These are phyloP conservation scores for Philantomba maxwellii DNA, from an alignment of 2,113 vertebrate species.

Conservation along the genomic window DNA sequence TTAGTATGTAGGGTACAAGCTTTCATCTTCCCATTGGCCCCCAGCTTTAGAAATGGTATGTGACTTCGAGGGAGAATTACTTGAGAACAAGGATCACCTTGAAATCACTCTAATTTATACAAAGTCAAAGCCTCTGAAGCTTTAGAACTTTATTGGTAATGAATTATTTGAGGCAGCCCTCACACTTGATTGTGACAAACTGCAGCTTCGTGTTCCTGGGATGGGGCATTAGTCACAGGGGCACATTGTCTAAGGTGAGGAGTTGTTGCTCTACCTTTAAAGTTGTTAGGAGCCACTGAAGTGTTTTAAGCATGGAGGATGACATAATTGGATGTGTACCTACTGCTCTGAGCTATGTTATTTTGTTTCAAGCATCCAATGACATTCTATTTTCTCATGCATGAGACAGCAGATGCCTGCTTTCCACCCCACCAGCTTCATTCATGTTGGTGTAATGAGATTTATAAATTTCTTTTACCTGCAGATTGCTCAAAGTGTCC, in stretches of 20 bases:
- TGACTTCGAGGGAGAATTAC: neutral
- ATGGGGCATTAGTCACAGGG: conserved; percentile 24
- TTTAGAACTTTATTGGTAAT: neutral
- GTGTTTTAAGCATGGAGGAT: neutral
- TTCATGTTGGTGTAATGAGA: neutral
- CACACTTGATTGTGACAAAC: conserved; percentile 12
- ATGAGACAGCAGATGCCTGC: neutral
- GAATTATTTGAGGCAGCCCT: conserved; percentile 18
- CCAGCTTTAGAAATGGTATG: neutral
- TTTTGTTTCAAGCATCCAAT: neutral
- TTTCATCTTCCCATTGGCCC: no score
- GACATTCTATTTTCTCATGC: neutral
- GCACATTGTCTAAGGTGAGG: neutral
- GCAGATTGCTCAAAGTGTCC: neutral
- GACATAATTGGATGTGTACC: neutral
- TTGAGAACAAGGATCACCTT: conserved; percentile 20
- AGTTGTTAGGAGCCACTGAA: neutral
- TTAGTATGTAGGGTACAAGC: neutral
- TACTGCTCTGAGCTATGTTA: neutral
- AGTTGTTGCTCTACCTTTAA: neutral
- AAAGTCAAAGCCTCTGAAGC: neutral
- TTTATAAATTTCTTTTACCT: neutral
- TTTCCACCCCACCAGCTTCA: neutral
- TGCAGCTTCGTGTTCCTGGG: neutral
- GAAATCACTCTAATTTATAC: conserved; percentile 38